Conservation (phyloP, 2,797 vertebrate genomes). For the Potorous gilbertii region DNA sequence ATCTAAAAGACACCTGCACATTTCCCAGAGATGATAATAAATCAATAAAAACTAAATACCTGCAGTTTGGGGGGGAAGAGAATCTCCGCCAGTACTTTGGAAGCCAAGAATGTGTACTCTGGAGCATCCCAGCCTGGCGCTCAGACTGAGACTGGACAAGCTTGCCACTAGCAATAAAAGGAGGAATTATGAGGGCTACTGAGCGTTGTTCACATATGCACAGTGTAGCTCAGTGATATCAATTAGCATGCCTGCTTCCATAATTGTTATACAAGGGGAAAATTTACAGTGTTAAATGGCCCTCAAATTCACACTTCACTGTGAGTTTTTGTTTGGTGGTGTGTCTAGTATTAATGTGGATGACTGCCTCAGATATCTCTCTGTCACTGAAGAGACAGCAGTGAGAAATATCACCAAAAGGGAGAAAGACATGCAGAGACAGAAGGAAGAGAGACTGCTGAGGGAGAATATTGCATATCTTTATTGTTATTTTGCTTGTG, state of each 20-base stretch:
- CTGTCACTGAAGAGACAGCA: slow-evolving; percentile 52
- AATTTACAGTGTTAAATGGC: slow-evolving; percentile 79
- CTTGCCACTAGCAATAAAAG: slow-evolving; percentile 67
- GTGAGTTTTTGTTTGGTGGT: slow-evolving; percentile 78
- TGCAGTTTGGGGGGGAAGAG: not conserved
- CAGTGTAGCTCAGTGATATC: slow-evolving; percentile 56
- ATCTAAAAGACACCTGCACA: not conserved
- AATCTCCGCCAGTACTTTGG: not conserved
- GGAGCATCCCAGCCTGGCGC: slow-evolving; percentile 6
- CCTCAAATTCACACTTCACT: slow-evolving; percentile 70
- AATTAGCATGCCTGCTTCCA: slow-evolving; percentile 75
- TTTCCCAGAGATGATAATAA: not conserved
- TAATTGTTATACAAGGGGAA: slow-evolving; percentile 81
- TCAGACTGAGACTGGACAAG: not conserved
- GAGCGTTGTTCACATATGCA: slow-evolving; percentile 70
- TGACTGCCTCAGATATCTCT: slow-evolving; percentile 60
- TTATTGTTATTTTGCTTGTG: not conserved
- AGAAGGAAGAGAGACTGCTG: not conserved
- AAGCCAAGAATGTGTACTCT: not conserved
- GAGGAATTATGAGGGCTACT: slow-evolving; percentile 75
- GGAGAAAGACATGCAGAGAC: not conserved
- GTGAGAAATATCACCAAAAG: not conserved
- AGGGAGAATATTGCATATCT: not conserved
- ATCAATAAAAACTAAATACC: not conserved
- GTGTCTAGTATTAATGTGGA: slow-evolving; percentile 61